These are phyloP conservation scores for Mythimna albipuncta DNA, from an alignment of 2,888 invertebrate genomes.

Conservation along the genomic window DNA sequence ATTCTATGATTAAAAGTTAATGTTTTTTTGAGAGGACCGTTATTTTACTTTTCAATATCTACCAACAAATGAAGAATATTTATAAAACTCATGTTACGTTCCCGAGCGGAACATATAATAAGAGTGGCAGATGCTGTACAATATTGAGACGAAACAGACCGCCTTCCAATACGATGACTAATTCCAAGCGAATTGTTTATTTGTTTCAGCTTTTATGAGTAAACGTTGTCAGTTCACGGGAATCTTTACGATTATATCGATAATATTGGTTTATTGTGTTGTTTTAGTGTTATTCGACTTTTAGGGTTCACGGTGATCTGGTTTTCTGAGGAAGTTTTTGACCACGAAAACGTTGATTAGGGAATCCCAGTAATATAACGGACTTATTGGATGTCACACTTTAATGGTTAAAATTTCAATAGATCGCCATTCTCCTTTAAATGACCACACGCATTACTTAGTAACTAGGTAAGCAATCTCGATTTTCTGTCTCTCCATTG, in stretches of 20 bases:
- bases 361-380: neutral
- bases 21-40: slow-evolving; percentile 5
- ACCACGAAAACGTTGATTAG: neutral
- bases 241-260: slow-evolving; percentile 66
- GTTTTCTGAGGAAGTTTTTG: slow-evolving; percentile 15
- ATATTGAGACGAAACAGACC: slow-evolving; percentile 81
- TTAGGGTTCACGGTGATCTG: slow-evolving; percentile 30
- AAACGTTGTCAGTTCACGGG: slow-evolving; percentile 77
- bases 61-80: slow-evolving; percentile 24
- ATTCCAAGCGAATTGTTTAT: slow-evolving; percentile 78
- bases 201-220: slow-evolving; percentile 82
- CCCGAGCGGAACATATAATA: slow-evolving; percentile 60
- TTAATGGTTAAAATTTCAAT: neutral
- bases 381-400: neutral
- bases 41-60: slow-evolving; percentile 20
- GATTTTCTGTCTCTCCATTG: neutral
- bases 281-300: slow-evolving; percentile 53
- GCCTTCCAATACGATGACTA: slow-evolving; percentile 72
- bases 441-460: neutral
- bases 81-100: slow-evolving; percentile 63
- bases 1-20: slow-evolving; percentile 35
- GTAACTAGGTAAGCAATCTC: neutral
- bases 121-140: slow-evolving; percentile 72
- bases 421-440: neutral
- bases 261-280: slow-evolving; percentile 64